Evolutionary conservation across 2,797 vertebrate species (phyloP).

Genomic region (Gastrophryne carolinensis): DNA sequence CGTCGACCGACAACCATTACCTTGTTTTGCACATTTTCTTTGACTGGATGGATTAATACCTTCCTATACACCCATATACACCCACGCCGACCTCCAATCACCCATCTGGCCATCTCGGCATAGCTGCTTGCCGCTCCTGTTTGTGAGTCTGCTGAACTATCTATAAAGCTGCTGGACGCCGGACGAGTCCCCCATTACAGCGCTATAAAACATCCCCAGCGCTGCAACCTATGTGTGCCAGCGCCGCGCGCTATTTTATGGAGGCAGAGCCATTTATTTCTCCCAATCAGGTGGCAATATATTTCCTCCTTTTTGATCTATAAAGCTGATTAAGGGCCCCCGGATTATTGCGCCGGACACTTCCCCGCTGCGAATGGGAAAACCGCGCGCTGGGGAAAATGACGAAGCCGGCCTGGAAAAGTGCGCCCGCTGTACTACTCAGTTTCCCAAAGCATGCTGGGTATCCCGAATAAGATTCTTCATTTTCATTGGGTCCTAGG

Average conservation of each 20-base stretch:
- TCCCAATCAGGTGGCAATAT: conserved; percentile 28
- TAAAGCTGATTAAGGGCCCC: conserved; percentile 8
- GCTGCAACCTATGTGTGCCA: background rate
- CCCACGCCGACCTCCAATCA: too few relatives aligned
- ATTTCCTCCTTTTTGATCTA: conserved; percentile 33
- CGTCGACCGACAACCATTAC: too few relatives aligned
- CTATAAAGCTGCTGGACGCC: background rate
- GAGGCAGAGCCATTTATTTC: conserved; percentile 1
- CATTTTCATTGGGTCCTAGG: too few relatives aligned
- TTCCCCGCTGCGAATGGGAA: background rate
- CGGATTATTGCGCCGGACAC: conserved; percentile 8
- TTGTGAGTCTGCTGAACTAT: background rate
- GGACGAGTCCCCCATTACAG: background rate
- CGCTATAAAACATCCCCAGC: background rate
- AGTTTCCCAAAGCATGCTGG: too few relatives aligned
- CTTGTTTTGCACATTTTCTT: too few relatives aligned
- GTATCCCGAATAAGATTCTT: too few relatives aligned
- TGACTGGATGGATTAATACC: too few relatives aligned
- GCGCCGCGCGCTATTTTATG: background rate
- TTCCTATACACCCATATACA: too few relatives aligned
- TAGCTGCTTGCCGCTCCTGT: background rate
- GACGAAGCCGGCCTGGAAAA: too few relatives aligned
- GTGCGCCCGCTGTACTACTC: too few relatives aligned
- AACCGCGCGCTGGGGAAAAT: conserved; percentile 1
- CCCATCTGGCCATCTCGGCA: background rate